Conservation (phyloP, 2,113 vertebrate species). For the Ifrita kowaldi region DNA sequence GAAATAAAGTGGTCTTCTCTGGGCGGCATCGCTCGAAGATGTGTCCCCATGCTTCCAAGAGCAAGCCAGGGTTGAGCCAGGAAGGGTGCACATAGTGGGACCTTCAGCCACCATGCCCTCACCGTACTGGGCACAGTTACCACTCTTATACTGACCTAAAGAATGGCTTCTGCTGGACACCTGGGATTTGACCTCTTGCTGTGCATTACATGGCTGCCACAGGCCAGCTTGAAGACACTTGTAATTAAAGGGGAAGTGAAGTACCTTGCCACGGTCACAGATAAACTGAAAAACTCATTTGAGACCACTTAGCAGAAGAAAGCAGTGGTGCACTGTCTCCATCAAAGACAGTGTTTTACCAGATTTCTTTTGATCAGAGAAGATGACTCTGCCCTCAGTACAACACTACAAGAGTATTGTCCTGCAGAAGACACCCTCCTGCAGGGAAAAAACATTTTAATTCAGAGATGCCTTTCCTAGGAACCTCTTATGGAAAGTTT, state of each 20-base stretch:
- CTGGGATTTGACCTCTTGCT: background rate
- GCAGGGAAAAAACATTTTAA: background rate
- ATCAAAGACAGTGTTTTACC: background rate
- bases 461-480: background rate
- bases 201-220: background rate
- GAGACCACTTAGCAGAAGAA: background rate
- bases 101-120: background rate
- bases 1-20: background rate
- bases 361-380: background rate
- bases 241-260: background rate
- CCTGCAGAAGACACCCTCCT: background rate
- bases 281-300: background rate
- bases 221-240: background rate
- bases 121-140: rapidly evolving
- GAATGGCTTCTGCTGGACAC: background rate
- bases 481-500: background rate
- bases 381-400: background rate
- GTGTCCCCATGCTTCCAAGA: background rate
- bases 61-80: background rate
- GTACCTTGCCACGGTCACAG: background rate
- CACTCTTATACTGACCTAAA: background rate
- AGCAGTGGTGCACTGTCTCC: background rate
- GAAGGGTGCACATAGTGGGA: background rate
- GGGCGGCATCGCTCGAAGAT: rapidly evolving
- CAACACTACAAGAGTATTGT: background rate